Base-by-base conservation (phyloP, 2,888 invertebrate species). In the Cenopis cana region DNA sequence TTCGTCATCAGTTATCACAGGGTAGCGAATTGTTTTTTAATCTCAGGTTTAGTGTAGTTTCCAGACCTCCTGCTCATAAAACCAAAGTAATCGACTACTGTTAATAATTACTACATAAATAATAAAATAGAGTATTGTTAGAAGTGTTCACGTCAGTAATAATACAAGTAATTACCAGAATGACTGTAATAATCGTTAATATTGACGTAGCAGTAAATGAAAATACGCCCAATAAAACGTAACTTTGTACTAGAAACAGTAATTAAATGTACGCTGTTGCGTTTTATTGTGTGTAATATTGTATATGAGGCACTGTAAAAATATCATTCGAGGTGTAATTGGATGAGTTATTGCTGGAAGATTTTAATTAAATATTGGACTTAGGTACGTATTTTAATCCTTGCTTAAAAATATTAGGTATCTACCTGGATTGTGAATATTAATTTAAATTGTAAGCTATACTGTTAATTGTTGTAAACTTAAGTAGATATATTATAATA, bases 261-360 rank as follows among this genome's bases (percentile, higher is more conserved):
- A 66, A 70, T 70, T 66, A 70, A 60, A 46, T 55, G 59, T 29
- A 56, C 54, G 12, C 10, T 29, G 57, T 70, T 41, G 9, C 60
- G 24, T 52, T 68, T 66, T 29, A 66, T n/a, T 33, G 41, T 14
- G 56, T 46, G 46, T 33, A 24, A 36, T 68, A 38, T 60, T 41
- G 60, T 61, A 60, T 60, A 60, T 14, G 20, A 41, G 52, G n/a
- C 14, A 17, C 12, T 18, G 41, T 64, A 38, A 64, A 38, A 36
- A 54, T 64, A 50, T 24, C 20, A 52, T 54, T 64, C n/a, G 52
- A 20, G 2, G n/a, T 24, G 14, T 36, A 54, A 64, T 52, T 64
- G 38, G 50, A 50, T 36, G 3, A 24, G 20, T 20, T 60, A 20
- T 24, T 38, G 9, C n/a, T 17, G 8, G 9, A 41, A 6, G n/a